Conservation (phyloP, 2,888 invertebrate genomes). For the Pterostichus niger region DNA sequence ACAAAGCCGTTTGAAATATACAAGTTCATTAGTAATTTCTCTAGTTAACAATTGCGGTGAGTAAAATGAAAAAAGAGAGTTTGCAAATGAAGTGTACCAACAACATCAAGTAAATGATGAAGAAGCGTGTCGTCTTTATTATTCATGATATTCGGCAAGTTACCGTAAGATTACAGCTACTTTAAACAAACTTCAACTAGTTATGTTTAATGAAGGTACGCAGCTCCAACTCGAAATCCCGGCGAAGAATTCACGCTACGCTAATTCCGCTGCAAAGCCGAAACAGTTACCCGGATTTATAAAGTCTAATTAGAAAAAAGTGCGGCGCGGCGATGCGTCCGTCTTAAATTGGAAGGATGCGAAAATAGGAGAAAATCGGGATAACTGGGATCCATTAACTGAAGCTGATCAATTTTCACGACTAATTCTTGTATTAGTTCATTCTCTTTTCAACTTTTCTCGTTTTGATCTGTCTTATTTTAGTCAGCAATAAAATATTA, state of each 20-base stretch:
- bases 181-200: slow-evolving; percentile 64
- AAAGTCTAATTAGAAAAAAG: slow-evolving; percentile 59
- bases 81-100: slow-evolving; percentile 40
- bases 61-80: slow-evolving; percentile 16
- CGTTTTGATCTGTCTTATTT: too few species aligned
- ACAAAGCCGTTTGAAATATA: background rate
- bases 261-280: slow-evolving; percentile 43
- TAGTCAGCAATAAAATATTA: too few species aligned
- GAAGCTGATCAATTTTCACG: slow-evolving; percentile 8
- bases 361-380: slow-evolving; percentile 15
- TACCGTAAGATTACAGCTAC: slow-evolving; percentile 60
- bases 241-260: slow-evolving; percentile 57
- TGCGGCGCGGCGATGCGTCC: background rate
- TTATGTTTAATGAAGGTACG: slow-evolving; percentile 64
- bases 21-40: slow-evolving; percentile 19
- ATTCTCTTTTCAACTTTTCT: background rate
- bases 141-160: slow-evolving; percentile 63
- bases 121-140: slow-evolving; percentile 60
- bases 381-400: background rate
- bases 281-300: slow-evolving; percentile 44
- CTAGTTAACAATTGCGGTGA: background rate
- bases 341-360: slow-evolving; percentile 41
- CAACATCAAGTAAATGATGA: slow-evolving; percentile 56
- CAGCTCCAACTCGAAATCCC: slow-evolving; percentile 42
- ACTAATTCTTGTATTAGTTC: background rate